Evolutionary conservation across 2,888 invertebrate species (phyloP).

Genomic region (Agonum fuliginosum): DNA sequence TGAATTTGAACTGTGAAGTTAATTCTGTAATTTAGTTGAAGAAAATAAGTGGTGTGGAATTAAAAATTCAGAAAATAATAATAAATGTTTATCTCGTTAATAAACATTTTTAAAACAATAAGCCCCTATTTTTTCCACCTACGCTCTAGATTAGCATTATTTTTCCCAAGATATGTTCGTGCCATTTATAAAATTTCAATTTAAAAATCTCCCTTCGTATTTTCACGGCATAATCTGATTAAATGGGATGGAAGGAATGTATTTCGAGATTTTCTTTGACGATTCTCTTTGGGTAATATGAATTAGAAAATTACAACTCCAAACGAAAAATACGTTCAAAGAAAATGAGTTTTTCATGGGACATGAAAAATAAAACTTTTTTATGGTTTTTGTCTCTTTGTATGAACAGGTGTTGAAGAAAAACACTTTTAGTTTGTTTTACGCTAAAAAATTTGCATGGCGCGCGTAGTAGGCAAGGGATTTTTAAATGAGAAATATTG

Average conservation of each 20-base stretch:
- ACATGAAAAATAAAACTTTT: slow-evolving; percentile 16
- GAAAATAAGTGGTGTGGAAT: too few relatives aligned
- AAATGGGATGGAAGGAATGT: slow-evolving; percentile 10
- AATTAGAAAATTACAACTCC: slow-evolving; percentile 26
- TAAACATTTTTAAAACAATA: too few relatives aligned
- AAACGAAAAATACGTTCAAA: slow-evolving; percentile 1
- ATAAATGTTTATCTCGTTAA: too few relatives aligned
- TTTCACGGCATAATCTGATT: slow-evolving; percentile 26
- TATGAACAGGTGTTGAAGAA: slow-evolving; percentile 4
- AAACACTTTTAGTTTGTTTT: slow-evolving; percentile 8
- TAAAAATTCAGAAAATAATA: too few relatives aligned
- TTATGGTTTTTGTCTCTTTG: neutral
- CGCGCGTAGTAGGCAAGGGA: too few relatives aligned
- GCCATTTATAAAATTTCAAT: slow-evolving; percentile 26
- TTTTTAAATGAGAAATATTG: too few relatives aligned
- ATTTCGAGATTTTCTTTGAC: slow-evolving; percentile 3
- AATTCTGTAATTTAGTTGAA: too few relatives aligned
- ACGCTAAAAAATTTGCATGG: too few relatives aligned
- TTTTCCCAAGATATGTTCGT: slow-evolving; percentile 3
- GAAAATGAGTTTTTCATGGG: neutral
- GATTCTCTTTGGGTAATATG: neutral
- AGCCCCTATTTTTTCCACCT: too few relatives aligned
- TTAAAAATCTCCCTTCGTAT: slow-evolving; percentile 3
- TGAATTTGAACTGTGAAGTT: too few relatives aligned
- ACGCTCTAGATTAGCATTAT: too few relatives aligned